Evolutionary conservation across 2,113 vertebrate species (phyloP).

Genomic region (Ivindomyrus marchei): DNA sequence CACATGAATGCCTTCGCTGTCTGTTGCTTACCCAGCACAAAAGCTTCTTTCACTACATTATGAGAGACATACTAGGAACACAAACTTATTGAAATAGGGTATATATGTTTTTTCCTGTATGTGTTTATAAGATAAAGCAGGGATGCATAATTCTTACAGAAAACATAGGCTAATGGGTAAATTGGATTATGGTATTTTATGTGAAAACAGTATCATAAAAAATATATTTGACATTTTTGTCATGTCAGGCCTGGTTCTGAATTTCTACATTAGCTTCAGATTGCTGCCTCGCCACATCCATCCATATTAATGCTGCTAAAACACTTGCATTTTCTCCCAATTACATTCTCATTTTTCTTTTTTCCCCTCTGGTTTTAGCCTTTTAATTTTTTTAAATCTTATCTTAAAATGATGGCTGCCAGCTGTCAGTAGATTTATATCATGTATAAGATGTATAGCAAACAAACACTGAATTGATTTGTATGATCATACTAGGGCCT

Average conservation of each 20-base stretch:
- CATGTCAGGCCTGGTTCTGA: background rate
- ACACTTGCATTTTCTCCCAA: background rate
- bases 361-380: background rate
- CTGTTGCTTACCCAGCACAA: constrained; percentile 34
- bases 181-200: background rate
- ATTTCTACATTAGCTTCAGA: background rate
- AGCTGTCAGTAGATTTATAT: background rate
- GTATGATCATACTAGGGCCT: background rate
- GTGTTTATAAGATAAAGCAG: background rate
- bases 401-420: background rate
- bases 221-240: background rate
- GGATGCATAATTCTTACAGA: background rate
- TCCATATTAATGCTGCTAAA: background rate
- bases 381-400: background rate
- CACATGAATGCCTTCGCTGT: constrained; percentile 53
- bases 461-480: background rate
- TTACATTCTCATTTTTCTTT: background rate
- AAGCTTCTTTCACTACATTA: constrained; percentile 38
- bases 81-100: background rate
- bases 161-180: background rate
- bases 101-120: background rate
- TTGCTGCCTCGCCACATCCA: background rate
- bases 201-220: background rate
- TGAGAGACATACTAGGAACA: constrained; percentile 16
- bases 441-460: background rate